Evolutionary conservation across 2,797 vertebrate species (phyloP).

Genomic region (Morus bassanus): DNA sequence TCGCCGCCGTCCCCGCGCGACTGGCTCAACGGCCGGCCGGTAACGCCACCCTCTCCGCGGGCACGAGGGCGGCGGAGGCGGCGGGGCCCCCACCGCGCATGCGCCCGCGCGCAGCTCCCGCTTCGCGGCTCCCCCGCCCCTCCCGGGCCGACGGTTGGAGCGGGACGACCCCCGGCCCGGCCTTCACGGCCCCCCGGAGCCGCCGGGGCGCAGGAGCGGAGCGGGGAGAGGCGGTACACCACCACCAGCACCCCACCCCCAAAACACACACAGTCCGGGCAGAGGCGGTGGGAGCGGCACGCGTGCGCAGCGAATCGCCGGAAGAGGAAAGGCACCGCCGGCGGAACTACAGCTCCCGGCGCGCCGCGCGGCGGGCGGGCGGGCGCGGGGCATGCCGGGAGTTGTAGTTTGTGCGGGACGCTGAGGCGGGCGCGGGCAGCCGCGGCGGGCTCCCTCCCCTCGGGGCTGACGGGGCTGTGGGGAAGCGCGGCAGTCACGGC

Average conservation of each 20-base stretch:
- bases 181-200: neutral
- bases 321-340: neutral
- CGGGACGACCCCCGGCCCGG: no score
- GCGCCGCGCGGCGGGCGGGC: neutral
- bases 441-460: neutral
- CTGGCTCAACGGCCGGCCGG: slow-evolving; percentile 43
- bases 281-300: neutral
- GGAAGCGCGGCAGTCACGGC: no score
- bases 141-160: no score
- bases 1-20: neutral
- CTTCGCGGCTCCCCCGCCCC: neutral
- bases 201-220: neutral
- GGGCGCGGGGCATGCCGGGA: neutral
- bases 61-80: neutral
- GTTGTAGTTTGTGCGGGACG: neutral
- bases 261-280: neutral
- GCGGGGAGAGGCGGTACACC: neutral
- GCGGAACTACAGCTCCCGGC: slow-evolving; percentile 24
- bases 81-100: neutral
- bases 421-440: rapidly evolving
- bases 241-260: no score
- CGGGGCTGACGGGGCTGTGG: neutral
- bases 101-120: neutral
- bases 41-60: neutral
- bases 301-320: neutral